These are phyloP conservation scores for Merodon equestris DNA, from an alignment of 2,888 invertebrate genomes.

Conservation along the genomic window DNA sequence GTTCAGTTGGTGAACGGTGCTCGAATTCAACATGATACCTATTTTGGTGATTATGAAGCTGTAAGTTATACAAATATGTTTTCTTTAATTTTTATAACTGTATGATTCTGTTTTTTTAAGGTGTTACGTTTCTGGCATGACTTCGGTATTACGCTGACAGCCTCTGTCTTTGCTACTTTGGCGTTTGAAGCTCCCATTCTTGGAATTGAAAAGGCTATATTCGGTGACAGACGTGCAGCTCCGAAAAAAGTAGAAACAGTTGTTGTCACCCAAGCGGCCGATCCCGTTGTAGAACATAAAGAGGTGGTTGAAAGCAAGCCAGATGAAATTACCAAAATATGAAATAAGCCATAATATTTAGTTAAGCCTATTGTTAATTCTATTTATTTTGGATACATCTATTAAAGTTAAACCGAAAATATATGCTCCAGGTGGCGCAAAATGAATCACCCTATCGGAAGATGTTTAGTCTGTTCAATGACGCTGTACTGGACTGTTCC, in stretches of 20 bases:
- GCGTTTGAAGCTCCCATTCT: conserved; percentile 80
- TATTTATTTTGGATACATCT: conserved; percentile 40
- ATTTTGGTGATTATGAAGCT: conserved; percentile 76
- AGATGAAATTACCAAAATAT: conserved; percentile 29
- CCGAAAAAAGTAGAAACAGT: conserved; percentile 8
- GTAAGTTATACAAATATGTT: conserved; percentile 70
- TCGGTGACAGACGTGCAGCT: conserved; percentile 70
- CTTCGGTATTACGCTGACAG: conserved; percentile 76
- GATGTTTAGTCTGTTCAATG: too few relatives aligned
- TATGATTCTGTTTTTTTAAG: conserved; percentile 70
- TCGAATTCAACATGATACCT: conserved; percentile 74
- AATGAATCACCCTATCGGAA: too few relatives aligned
- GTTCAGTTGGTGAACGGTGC: conserved; percentile 75
- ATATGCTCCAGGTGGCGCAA: too few relatives aligned
- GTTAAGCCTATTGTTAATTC: conserved; percentile 16
- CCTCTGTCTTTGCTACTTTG: conserved; percentile 78
- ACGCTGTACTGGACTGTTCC: too few relatives aligned
- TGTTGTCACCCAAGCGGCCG: conserved; percentile 9
- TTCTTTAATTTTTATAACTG: too few relatives aligned
- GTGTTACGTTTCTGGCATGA: conserved; percentile 79
- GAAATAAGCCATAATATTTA: too few relatives aligned
- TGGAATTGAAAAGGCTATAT: conserved; percentile 78
- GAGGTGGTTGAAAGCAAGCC: conserved; percentile 22
- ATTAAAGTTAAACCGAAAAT: too few relatives aligned
- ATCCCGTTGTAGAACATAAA: conserved; percentile 8